A percentile compares a stretch with the other conserved stretches of the same genome.
phyloP scores from a whole-genome alignment of 1,140 invertebrate genomes.

The Drosophila persimilis region DNA sequence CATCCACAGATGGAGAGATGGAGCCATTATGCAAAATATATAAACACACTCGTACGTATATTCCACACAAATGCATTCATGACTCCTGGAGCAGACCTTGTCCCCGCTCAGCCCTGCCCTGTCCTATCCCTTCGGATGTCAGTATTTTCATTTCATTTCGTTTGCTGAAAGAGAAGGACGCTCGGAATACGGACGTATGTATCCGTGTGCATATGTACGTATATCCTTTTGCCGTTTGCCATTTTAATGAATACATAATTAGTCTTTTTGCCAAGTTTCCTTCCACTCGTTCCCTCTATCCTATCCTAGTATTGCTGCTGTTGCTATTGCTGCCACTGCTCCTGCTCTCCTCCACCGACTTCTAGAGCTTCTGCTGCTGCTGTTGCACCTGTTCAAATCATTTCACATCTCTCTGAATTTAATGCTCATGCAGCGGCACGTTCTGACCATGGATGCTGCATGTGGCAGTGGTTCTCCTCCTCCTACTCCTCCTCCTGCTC shows the following conservation, averaged over 20 bases:
- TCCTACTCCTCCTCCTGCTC: slow-evolving; percentile 15
- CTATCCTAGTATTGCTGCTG: not conserved
- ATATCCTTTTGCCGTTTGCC: slow-evolving; percentile 60
- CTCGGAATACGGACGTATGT: slow-evolving; percentile 3
- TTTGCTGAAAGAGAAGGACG: slow-evolving; percentile 13
- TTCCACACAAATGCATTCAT: slow-evolving; percentile 42
- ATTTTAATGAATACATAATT: slow-evolving; percentile 81
- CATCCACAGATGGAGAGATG: not conserved
- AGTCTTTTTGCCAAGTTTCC: slow-evolving; percentile 70
- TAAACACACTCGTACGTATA: not conserved
- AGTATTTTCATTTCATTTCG: slow-evolving; percentile 27
- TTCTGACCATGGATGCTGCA: slow-evolving; percentile 23
- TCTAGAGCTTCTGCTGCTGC: not conserved
- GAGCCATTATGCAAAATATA: slow-evolving; percentile 43
- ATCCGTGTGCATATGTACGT: not conserved
- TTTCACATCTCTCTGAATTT: slow-evolving; percentile 40
- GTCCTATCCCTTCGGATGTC: slow-evolving; percentile 4
- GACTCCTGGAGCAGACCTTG: slow-evolving; percentile 22
- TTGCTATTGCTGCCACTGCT: not conserved
- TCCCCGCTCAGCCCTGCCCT: not conserved
- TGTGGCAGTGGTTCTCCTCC: slow-evolving; percentile 26
- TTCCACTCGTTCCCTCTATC: slow-evolving; percentile 30
- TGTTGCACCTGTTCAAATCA: slow-evolving; percentile 58
- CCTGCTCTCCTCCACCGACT: slow-evolving; percentile 2
- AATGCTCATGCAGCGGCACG: slow-evolving; percentile 53